phyloP scores from a whole-genome alignment of 2,113 vertebrate species.

The Raja brachyura region DNA sequence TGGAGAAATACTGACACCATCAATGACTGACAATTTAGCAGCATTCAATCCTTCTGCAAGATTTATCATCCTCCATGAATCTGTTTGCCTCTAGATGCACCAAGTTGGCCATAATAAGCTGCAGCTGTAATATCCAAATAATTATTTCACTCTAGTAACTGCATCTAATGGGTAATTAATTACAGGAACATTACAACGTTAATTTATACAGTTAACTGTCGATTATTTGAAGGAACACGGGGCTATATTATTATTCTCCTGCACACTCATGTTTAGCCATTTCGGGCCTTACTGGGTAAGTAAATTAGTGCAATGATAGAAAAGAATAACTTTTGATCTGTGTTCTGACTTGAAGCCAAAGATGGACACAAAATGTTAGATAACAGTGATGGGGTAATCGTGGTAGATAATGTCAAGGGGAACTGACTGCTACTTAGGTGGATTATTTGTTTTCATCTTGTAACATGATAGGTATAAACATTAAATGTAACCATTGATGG shows the following conservation, averaged over 20 bases:
- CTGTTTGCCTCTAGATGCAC: not conserved
- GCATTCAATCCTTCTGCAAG: not conserved
- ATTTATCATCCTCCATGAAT: constrained; percentile 12
- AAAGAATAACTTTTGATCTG: not conserved
- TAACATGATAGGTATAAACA: not conserved
- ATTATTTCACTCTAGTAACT: constrained; percentile 38
- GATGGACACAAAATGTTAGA: not conserved
- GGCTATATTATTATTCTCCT: not conserved
- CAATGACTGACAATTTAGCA: constrained; percentile 29
- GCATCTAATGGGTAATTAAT: constrained; percentile 38
- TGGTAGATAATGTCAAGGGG: not conserved
- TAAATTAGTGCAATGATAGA: not conserved
- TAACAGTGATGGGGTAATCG: not conserved
- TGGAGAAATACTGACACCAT: constrained; percentile 24
- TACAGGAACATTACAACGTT: constrained; percentile 14
- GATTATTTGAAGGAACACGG: not conserved
- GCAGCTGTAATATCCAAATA: constrained; percentile 38
- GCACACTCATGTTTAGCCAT: not conserved
- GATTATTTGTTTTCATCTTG: no score
- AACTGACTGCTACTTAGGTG: not conserved
- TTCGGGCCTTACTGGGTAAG: not conserved
- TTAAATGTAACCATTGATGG: not conserved
- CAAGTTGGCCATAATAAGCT: constrained; percentile 30
- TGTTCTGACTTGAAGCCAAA: not conserved
- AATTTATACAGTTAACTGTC: not conserved